Evolutionary conservation across 1,140 invertebrate species (phyloP), one percentile per base, ranked within the genome.

Genomic region (Mamestra configurata): DNA sequence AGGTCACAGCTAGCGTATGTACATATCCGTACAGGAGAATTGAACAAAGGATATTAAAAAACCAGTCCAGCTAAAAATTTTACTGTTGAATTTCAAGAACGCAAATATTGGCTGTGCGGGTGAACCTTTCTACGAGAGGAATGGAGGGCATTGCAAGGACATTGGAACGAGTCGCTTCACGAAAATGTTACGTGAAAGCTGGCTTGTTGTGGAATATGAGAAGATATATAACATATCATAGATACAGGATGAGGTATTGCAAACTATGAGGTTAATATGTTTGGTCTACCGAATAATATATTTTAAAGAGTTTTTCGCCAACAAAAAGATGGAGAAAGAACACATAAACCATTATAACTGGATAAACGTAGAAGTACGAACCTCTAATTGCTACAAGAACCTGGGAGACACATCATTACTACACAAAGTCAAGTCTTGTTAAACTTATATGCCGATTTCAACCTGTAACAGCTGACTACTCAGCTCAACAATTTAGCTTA

Each of bases 361-460:
- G 3, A 37, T 13, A 64, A n/a, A n/a, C 59, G 43, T 13, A 11
- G 8, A 61, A 35, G 27, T 61, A 37, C 22, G 8, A 37, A 40
- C 7, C 10, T 31, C 24, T 37, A 64, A 37, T 35, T 40, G 27
- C 59, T 70, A 37, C 35, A 66, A 20, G 35, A 66, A 66, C 61
- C 8, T 59, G 55, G 31, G 35, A 40, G 61, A 66, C 35, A 40
- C 61, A 40, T 22, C 66, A 27, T 70, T 49, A 70, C 40, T 49
- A 22, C 40, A 70, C 66, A 15, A 49, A 70, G 40, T 70, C 18
- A 70, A 70, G 40, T 70, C 66, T 70, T 70, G 66, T 70, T 46
- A 46, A 46, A 70, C 66, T 70, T 70, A 70, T 70, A 70, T 70
- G 40, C 40, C 66, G 66, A 70, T 70, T 70, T 43, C 66, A 70